Evolutionary conservation across 2,113 vertebrate species (phyloP).

Genomic region (Menidia beryllina): DNA sequence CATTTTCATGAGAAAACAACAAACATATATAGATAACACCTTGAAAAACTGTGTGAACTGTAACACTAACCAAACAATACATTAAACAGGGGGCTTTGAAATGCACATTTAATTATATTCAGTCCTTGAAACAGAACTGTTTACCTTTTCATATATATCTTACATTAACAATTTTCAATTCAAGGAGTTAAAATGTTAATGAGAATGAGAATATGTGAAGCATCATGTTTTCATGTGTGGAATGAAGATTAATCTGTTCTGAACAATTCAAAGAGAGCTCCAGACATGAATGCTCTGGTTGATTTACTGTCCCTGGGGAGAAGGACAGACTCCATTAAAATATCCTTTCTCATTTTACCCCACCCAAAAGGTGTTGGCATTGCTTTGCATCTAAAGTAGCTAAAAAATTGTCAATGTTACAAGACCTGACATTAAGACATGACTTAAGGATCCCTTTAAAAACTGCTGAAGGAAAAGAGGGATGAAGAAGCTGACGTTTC

Average conservation of each 20-base stretch:
- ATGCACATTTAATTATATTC: conserved; percentile 31
- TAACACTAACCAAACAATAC: conserved; percentile 19
- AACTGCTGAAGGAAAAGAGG: conserved; percentile 14
- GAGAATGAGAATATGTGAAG: conserved; percentile 10
- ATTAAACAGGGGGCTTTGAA: conserved; percentile 25
- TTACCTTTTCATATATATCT: conserved; percentile 32
- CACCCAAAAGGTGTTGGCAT: conserved; percentile 54
- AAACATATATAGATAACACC: conserved; percentile 2
- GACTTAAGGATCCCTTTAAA: conserved; percentile 48
- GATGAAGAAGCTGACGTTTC: conserved; percentile 30
- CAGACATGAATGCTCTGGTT: conserved; percentile 30
- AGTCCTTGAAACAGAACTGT: conserved; percentile 28
- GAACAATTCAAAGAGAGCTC: conserved; percentile 45
- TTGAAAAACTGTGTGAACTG: conserved; percentile 7
- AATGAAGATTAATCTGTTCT: conserved; percentile 31
- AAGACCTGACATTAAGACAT: conserved; percentile 54
- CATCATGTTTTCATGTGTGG: conserved; percentile 7
- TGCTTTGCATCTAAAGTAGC: conserved; percentile 67
- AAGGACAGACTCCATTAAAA: conserved; percentile 48
- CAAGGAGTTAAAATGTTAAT: conserved; percentile 19
- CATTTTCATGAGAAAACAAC: not conserved
- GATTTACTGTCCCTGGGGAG: conserved; percentile 49
- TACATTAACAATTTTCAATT: conserved; percentile 15
- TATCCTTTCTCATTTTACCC: conserved; percentile 57
- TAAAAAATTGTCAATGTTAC: conserved; percentile 54